A percentile compares a stretch with the other conserved stretches of the same genome.
These are phyloP conservation scores for Riparia riparia DNA, from an alignment of 2,113 vertebrate genomes.

Conservation along the genomic window DNA sequence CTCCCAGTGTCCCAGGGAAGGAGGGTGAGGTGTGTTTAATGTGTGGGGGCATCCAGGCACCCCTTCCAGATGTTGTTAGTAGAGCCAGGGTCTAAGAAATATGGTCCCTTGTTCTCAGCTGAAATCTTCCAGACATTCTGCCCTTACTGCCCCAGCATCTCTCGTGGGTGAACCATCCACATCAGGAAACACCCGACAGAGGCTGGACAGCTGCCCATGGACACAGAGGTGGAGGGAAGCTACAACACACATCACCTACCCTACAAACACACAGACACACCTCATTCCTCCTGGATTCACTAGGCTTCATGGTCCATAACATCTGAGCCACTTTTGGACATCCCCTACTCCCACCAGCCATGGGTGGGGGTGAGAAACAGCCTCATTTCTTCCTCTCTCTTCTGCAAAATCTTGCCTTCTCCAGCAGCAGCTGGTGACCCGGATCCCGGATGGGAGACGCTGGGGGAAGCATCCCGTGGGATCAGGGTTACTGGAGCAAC, in stretches of 20 bases:
- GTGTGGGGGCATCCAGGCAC: background rate
- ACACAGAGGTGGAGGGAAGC: background rate
- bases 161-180: background rate
- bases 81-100: background rate
- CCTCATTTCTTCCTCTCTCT: background rate
- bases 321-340: background rate
- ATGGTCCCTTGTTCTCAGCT: background rate
- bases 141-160: background rate
- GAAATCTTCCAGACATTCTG: background rate
- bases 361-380: background rate
- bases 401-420: background rate
- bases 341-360: background rate
- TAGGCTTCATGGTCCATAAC: background rate
- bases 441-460: background rate
- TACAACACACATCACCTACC: background rate
- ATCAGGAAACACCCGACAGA: background rate
- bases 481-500: fast-evolving
- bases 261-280: background rate
- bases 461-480: background rate
- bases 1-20: background rate
- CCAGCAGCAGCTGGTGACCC: fast-evolving
- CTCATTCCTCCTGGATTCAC: background rate
- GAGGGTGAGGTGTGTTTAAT: background rate
- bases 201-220: background rate
- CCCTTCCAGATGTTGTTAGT: background rate